phyloP scores from a whole-genome alignment of 2,888 invertebrate species.

The Thecophora atra region DNA sequence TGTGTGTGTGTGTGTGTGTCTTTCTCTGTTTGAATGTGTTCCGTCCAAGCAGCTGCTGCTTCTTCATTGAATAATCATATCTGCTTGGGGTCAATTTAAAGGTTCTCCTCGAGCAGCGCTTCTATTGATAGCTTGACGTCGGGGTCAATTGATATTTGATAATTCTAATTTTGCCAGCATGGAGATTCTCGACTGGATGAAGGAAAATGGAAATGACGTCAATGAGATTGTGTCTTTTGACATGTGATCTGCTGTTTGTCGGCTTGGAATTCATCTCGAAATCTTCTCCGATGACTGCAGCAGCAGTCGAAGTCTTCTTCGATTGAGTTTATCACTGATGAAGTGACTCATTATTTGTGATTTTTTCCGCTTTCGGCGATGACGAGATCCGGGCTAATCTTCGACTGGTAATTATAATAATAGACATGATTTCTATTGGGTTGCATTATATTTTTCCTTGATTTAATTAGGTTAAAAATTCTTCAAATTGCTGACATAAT shows the following conservation, averaged over 20 bases:
- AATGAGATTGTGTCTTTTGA: conserved; percentile 21
- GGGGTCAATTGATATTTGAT: conserved; percentile 36
- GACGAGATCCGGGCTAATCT: background rate
- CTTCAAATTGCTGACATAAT: too few relatives aligned
- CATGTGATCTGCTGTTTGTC: conserved; percentile 18
- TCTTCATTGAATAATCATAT: conserved; percentile 27
- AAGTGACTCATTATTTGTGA: too few relatives aligned
- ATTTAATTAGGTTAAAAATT: background rate
- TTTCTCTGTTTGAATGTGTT: background rate
- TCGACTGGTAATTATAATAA: too few relatives aligned
- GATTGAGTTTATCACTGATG: too few relatives aligned
- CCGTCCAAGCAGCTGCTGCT: background rate
- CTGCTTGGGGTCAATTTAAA: conserved; percentile 31
- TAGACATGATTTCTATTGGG: too few relatives aligned
- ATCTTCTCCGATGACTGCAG: too few relatives aligned
- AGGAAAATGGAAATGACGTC: conserved; percentile 21
- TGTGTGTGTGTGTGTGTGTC: background rate
- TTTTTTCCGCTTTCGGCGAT: background rate
- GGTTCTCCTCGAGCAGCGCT: conserved; percentile 6
- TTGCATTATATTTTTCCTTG: too few relatives aligned
- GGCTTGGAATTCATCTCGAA: background rate
- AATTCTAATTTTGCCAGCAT: conserved; percentile 31
- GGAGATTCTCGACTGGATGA: background rate
- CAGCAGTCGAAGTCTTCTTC: too few relatives aligned
- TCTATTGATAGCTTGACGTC: conserved; percentile 33